Base-by-base conservation (phyloP, 2,797 vertebrate genomes). In the Anomalospiza imberbis region DNA sequence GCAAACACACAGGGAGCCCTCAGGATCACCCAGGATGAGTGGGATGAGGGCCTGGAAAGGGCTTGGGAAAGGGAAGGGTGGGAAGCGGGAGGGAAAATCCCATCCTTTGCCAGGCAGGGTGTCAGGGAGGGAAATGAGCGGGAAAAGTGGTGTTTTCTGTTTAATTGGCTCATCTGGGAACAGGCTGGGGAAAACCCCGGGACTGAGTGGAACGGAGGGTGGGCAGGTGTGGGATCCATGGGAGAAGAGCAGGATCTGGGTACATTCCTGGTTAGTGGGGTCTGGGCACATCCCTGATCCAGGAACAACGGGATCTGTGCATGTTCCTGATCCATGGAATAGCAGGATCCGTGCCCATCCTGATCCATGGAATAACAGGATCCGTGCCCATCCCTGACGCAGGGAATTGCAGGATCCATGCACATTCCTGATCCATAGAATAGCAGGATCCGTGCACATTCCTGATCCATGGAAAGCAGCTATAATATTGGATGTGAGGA, bases 201-300 rank as follows among this genome's bases (percentile, higher is more conserved):
- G 36, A 19, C 40, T 1, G 6, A 2, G 1, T 1, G 40, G 50
- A 24, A 5, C 0, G 13, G 16, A 25, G 11, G 12, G 6, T 18
- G n/a, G 44, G 55, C 6, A 9, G 18, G 32, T 13, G 25, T 18
- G 74, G 38, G 48, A 63, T 63, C 38, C 2, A 0, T 29, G 47
- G 73, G 47, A n/a, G 47, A 28, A 8, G 22, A n/a, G 45, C 3
- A 2, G 45, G 57, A 40, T 45, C 13, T 34, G 34, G 34, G 34
- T 13, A 40, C 38, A 13, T 40, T 40, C 38, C 38, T 40, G 38
- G 13, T 40, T 11, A 38, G 36, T 36, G 3, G 22, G 22, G 32
- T 75, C 16, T 3, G 3, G 5, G 18, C 12, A 10, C 11, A 13
- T 40, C 38, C 38, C 13, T 40, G 38, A 40, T 40, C 38, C 38